Evolutionary conservation across 2,888 invertebrate species (phyloP).

Genomic region (Drosophila recens): DNA sequence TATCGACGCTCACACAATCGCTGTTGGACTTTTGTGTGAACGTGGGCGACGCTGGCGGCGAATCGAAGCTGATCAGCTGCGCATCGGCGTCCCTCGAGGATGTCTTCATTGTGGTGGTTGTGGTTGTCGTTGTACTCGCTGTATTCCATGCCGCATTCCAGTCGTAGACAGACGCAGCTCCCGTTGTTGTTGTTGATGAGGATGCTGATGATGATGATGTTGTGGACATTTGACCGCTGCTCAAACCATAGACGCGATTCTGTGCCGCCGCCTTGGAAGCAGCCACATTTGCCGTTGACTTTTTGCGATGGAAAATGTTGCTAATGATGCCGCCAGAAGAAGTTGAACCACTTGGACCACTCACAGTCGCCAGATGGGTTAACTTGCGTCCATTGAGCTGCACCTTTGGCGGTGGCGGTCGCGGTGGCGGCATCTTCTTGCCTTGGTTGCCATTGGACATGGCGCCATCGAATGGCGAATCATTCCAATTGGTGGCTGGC

Average conservation of each 20-base stretch:
- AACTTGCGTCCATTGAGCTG: constrained; percentile 67
- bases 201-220: constrained; percentile 9
- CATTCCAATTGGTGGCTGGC: constrained; percentile 84
- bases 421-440: constrained; percentile 84
- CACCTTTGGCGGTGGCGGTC: constrained; percentile 84
- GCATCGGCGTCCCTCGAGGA: constrained; percentile 59
- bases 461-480: constrained; percentile 75
- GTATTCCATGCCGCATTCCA: constrained; percentile 82
- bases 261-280: constrained; percentile 68
- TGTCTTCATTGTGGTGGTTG: constrained; percentile 20
- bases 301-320: constrained; percentile 83
- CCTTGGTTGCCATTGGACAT: constrained; percentile 36
- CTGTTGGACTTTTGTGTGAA: constrained; percentile 91
- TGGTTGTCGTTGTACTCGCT: constrained; percentile 38
- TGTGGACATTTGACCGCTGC: constrained; percentile 67
- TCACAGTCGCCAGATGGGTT: constrained; percentile 40
- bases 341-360: constrained; percentile 23
- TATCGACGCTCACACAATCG: constrained; percentile 91
- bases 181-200: constrained; percentile 3
- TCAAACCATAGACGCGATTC: constrained; percentile 78
- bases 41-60: constrained; percentile 91
- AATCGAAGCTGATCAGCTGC: constrained; percentile 89
- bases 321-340: constrained; percentile 71
- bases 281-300: constrained; percentile 63
- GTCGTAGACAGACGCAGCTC: constrained; percentile 40